A percentile compares a stretch with the other conserved stretches of the same genome.
Conservation (phyloP, 2,113 vertebrate genomes). For the Halcyon malimbica region DNA sequence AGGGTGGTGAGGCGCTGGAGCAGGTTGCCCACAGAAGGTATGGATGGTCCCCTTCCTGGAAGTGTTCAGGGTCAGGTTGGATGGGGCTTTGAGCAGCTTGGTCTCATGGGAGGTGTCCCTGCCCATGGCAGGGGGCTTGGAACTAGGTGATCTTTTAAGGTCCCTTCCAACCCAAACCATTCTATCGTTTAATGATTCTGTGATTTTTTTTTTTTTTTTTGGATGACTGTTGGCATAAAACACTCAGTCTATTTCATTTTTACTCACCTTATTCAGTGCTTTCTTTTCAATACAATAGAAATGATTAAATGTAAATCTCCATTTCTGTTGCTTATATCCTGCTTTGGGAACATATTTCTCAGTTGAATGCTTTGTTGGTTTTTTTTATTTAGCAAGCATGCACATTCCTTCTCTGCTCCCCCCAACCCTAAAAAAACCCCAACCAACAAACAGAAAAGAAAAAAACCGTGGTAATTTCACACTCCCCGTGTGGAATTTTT, state of each 20-base stretch:
- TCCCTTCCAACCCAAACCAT: neutral
- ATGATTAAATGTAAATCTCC: neutral
- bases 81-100: no score
- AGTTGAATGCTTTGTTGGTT: neutral
- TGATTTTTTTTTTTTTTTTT: neutral
- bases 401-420: fast-evolving
- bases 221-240: neutral
- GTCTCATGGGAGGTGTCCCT: neutral
- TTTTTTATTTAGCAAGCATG: neutral
- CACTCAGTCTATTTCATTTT: neutral
- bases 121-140: neutral
- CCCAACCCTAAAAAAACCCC: no score
- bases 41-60: neutral
- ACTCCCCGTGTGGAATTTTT: neutral
- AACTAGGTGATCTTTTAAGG: neutral
- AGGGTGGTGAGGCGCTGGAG: neutral
- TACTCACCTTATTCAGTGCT: neutral
- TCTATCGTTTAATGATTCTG: fast-evolving
- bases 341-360: neutral
- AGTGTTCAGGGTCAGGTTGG: neutral
- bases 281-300: neutral
- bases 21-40: neutral
- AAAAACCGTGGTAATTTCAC: neutral
- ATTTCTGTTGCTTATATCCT: neutral
- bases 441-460: neutral